A percentile compares a stretch with the other conserved stretches of the same genome.
These are phyloP conservation scores for Psittacus erithacus DNA, from an alignment of 2,113 vertebrate genomes.

Conservation along the genomic window DNA sequence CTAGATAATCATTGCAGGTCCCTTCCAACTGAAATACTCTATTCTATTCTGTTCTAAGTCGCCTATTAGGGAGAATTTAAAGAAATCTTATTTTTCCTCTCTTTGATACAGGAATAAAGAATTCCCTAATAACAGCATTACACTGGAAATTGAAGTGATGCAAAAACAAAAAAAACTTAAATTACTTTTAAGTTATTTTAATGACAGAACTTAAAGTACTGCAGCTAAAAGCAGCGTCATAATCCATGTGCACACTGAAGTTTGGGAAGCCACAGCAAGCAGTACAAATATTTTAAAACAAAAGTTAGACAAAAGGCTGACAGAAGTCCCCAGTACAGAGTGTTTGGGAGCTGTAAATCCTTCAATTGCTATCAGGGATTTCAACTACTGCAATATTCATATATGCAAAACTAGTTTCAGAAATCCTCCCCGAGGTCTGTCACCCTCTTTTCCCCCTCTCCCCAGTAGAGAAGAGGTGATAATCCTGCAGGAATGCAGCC, in stretches of 20 bases:
- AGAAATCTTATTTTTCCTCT: background rate
- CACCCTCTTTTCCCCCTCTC: background rate
- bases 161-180: background rate
- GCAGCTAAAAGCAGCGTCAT: background rate
- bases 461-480: background rate
- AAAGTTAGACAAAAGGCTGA: background rate
- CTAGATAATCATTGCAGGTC: background rate
- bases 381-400: background rate
- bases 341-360: background rate
- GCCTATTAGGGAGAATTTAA: background rate
- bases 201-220: background rate
- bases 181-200: background rate
- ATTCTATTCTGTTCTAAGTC: background rate
- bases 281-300: background rate
- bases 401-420: background rate
- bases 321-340: background rate
- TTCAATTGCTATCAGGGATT: background rate
- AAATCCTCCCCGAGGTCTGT: background rate
- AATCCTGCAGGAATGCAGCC: background rate
- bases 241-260: rapidly evolving
- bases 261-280: background rate
- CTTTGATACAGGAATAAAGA: background rate
- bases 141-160: background rate
- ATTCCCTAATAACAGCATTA: background rate
- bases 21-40: background rate